These are phyloP conservation scores for Bombus sylvicola DNA, from an alignment of 1,140 invertebrate genomes.

Conservation along the genomic window DNA sequence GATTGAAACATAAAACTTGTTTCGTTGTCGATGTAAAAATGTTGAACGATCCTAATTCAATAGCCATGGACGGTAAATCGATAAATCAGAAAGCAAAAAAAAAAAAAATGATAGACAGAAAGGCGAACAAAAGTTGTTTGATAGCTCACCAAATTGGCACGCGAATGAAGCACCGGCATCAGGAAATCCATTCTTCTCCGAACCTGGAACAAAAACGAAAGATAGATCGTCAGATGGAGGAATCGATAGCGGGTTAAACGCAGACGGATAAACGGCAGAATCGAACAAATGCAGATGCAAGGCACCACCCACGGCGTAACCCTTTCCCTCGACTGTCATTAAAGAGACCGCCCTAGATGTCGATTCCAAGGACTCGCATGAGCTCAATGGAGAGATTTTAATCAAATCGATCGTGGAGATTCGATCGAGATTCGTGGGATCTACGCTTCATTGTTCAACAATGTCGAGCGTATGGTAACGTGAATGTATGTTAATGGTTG, in stretches of 20 bases:
- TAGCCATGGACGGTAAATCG: background rate
- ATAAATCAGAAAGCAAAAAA: background rate
- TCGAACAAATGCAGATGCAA: constrained; percentile 64
- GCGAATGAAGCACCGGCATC: constrained; percentile 62
- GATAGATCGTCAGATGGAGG: constrained; percentile 46
- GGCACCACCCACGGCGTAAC: constrained; percentile 70
- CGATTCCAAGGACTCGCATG: constrained; percentile 25
- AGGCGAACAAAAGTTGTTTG: no score
- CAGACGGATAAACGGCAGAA: constrained; percentile 34
- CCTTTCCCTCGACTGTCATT: constrained; percentile 31
- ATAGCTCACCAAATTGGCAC: constrained; percentile 76
- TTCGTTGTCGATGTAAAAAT: background rate
- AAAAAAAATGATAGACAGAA: background rate
- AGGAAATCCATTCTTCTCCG: constrained; percentile 74
- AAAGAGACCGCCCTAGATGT: constrained; percentile 48
- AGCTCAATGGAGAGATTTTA: constrained; percentile 48
- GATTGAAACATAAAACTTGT: background rate
- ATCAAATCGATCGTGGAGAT: constrained; percentile 34
- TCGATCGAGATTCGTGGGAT: constrained; percentile 10
- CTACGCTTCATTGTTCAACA: constrained; percentile 36
- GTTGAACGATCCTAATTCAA: background rate
- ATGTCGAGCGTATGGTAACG: background rate
- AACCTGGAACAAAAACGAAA: constrained; percentile 65
- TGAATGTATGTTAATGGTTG: background rate
- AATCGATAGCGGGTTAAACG: constrained; percentile 62